Evolutionary conservation across 1,140 invertebrate genomes (phyloP).

Genomic region (Ditylenchus dipsaci): DNA sequence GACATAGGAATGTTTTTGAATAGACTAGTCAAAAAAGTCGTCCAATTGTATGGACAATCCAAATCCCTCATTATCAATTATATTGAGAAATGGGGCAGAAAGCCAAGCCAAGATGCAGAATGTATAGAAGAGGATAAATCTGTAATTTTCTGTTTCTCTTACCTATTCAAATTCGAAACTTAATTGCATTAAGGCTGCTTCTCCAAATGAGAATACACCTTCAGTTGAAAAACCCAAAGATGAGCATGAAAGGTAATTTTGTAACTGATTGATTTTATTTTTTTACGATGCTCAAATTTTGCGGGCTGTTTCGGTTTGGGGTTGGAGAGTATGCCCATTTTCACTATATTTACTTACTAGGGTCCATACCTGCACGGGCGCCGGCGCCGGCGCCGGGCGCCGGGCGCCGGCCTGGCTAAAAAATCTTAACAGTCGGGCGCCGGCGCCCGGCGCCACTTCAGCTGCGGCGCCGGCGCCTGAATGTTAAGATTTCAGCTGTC

Average conservation of each 20-base stretch:
- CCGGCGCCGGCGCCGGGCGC: no score
- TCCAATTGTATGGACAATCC: background rate
- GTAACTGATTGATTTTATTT: background rate
- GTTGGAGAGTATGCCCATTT: no score
- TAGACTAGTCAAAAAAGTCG: constrained; percentile 14
- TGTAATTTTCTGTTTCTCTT: background rate
- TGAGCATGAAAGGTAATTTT: background rate
- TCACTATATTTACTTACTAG: no score
- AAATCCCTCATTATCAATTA: background rate
- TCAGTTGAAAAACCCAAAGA: background rate
- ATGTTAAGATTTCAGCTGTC: no score
- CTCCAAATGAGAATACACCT: background rate
- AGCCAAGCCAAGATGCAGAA: background rate
- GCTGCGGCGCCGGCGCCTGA: no score
- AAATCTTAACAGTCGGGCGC: no score
- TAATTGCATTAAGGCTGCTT: background rate
- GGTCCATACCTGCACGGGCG: no score
- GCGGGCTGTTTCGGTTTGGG: no score
- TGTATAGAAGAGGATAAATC: background rate
- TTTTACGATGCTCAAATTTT: no score
- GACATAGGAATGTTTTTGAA: constrained; percentile 40
- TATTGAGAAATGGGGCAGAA: background rate
- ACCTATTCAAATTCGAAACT: background rate
- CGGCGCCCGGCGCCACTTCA: no score
- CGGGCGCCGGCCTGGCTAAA: no score